phyloP scores from a whole-genome alignment of 30 jellyfish, hydroid and myxozoan species.

The Catostylus mosaicus region DNA sequence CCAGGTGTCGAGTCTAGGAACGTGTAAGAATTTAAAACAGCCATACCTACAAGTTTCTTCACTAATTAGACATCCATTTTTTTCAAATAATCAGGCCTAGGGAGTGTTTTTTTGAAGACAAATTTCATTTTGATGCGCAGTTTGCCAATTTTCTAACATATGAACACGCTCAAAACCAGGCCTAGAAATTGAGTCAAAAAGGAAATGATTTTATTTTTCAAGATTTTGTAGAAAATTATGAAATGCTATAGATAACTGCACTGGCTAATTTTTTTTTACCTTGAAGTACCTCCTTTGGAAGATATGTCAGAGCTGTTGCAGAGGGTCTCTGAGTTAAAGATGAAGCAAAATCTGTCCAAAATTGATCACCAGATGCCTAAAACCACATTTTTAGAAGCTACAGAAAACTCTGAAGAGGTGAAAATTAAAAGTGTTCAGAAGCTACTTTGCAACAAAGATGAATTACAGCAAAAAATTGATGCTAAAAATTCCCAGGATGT shows the following conservation, averaged over 20 bases:
- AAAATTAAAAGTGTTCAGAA: constrained; percentile 37
- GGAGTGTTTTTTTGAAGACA: too few relatives aligned
- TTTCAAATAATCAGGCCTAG: too few relatives aligned
- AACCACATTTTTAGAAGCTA: constrained; percentile 35
- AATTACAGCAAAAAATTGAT: neutral
- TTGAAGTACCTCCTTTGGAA: constrained; percentile 77
- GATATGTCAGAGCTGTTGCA: constrained; percentile 68
- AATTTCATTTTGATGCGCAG: too few relatives aligned
- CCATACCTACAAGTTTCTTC: too few relatives aligned
- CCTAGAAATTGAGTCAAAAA: neutral
- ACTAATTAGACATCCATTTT: too few relatives aligned
- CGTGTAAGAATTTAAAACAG: too few relatives aligned
- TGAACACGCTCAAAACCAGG: too few relatives aligned
- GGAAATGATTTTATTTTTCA: neutral
- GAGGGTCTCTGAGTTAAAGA: constrained; percentile 9
- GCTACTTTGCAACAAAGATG: constrained; percentile 38
- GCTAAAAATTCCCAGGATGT: neutral
- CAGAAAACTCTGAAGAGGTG: constrained; percentile 27
- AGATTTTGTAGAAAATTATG: neutral
- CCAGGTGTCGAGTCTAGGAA: too few relatives aligned
- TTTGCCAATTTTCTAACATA: too few relatives aligned
- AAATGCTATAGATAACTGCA: neutral
- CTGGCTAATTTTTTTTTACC: neutral
- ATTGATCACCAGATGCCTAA: neutral
- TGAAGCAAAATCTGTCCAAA: neutral